Conservation (phyloP, 2,113 vertebrate genomes). For the Daphoenositta chrysoptera region DNA sequence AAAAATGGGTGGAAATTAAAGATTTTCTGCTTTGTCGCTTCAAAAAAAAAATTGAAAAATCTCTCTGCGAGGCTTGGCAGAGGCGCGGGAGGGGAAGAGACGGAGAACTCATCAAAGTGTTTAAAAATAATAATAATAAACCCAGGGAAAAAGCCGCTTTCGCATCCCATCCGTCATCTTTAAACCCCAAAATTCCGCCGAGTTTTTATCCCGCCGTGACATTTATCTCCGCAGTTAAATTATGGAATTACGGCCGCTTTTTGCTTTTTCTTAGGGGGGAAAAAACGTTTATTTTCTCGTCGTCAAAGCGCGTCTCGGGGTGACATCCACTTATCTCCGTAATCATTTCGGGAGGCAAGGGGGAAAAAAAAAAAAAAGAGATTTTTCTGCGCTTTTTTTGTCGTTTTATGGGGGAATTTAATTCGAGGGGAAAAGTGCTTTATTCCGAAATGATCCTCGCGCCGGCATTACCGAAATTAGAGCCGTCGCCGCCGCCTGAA, state of each 20-base stretch:
- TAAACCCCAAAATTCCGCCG: neutral
- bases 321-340: constrained; percentile 32
- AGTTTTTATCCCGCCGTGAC: neutral
- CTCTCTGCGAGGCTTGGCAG: neutral
- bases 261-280: neutral
- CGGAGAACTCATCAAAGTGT: neutral
- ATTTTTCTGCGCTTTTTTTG: neutral
- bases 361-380: neutral
- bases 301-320: neutral
- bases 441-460: constrained; percentile 66
- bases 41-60: neutral
- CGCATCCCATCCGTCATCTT: constrained; percentile 49
- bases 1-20: neutral
- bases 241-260: neutral
- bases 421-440: constrained; percentile 63
- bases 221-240: constrained; percentile 51
- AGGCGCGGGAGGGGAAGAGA: neutral
- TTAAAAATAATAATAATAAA: constrained; percentile 23
- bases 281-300: constrained; percentile 18
- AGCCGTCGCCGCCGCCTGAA: constrained; percentile 66
- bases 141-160: neutral
- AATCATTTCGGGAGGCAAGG: constrained; percentile 18
- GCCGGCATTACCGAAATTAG: constrained; percentile 71
- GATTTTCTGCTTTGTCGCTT: neutral
- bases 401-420: constrained; percentile 49